Percentiles rank a stretch among this genome's conserved stretches.
Evolutionary conservation across 2,113 vertebrate genomes (phyloP).

Genomic region (Hippocampus guttulatus): DNA sequence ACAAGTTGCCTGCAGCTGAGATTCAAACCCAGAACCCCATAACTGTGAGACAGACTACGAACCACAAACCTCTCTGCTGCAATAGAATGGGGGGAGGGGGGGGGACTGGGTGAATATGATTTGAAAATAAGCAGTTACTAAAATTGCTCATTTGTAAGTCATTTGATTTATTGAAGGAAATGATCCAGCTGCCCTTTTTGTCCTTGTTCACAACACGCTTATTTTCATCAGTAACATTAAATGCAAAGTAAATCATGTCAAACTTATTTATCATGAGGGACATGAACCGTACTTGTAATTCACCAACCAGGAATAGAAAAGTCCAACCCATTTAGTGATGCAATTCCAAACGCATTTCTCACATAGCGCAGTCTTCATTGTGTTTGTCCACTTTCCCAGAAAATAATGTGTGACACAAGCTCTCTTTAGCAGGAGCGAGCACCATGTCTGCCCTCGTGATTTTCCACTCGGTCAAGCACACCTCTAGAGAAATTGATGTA

Average conservation of each 20-base stretch:
- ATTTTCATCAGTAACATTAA: background rate
- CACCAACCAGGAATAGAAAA: constrained; percentile 7
- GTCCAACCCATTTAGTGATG: constrained; percentile 4
- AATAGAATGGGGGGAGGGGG: too few relatives aligned
- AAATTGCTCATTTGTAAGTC: constrained; percentile 58
- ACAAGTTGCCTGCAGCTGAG: too few relatives aligned
- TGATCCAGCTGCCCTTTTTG: constrained; percentile 60
- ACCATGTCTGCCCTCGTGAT: constrained; percentile 55
- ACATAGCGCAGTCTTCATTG: constrained; percentile 10
- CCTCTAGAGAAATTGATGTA: constrained; percentile 72
- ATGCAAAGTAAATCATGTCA: background rate
- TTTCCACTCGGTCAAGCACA: constrained; percentile 70
- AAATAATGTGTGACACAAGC: constrained; percentile 45
- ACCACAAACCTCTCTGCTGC: too few relatives aligned
- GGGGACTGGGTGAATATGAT: constrained; percentile 2
- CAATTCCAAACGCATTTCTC: background rate
- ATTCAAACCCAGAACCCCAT: too few relatives aligned
- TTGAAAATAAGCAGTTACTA: constrained; percentile 19
- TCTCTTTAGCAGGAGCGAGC: constrained; percentile 51
- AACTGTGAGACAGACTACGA: too few relatives aligned
- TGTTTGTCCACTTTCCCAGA: constrained; percentile 51
- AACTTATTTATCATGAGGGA: background rate
- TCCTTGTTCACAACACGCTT: constrained; percentile 26
- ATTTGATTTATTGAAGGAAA: constrained; percentile 62
- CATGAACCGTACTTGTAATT: constrained; percentile 32